Conservation (phyloP, 2,888 invertebrate species). For the Harmothoe impar region DNA sequence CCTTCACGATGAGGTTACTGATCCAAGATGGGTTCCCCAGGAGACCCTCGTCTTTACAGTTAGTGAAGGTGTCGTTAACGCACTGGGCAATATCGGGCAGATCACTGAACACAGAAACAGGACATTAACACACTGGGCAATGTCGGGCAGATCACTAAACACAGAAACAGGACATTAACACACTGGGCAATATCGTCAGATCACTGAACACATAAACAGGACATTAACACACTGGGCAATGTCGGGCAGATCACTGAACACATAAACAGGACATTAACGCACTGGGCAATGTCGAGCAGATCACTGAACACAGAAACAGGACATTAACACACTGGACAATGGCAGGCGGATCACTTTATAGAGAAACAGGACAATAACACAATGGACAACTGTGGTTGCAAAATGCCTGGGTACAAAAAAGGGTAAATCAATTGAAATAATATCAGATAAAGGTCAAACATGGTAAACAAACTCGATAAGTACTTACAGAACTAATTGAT, state of each 20-base stretch:
- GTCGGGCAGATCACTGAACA: too few species aligned
- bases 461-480: too few species aligned
- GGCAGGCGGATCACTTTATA: not conserved
- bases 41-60: slow-evolving; percentile 4
- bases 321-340: not conserved
- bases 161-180: not conserved
- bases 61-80: slow-evolving; percentile 33
- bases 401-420: too few species aligned
- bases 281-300: not conserved
- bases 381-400: not conserved
- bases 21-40: slow-evolving; percentile 11
- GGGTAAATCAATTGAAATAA: too few species aligned
- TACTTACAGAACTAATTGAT: too few species aligned
- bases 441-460: too few species aligned
- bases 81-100: not conserved
- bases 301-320: not conserved
- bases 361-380: not conserved
- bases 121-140: slow-evolving; percentile 5
- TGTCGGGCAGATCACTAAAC: not conserved
- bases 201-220: too few species aligned
- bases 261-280: not conserved
- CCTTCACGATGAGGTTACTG: slow-evolving; percentile 21
- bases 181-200: not conserved
- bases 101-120: not conserved
- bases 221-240: too few species aligned